A percentile compares a stretch with the other conserved stretches of the same genome.
phyloP scores from a whole-genome alignment of 2,797 vertebrate species.

The Aphelocoma californica region DNA sequence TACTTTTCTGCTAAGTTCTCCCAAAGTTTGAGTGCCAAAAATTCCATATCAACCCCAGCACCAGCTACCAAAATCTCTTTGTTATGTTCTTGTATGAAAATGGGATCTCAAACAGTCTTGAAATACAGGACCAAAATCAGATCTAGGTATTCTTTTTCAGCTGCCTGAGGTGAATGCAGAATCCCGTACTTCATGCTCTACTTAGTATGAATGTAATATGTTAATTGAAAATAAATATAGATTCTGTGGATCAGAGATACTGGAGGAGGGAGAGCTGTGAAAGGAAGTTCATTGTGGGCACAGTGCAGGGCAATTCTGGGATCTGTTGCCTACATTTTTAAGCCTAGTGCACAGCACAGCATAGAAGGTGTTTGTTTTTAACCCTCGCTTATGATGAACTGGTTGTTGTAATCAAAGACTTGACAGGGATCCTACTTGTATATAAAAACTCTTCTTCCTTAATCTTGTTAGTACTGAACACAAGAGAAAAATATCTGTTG shows the following conservation, averaged over 20 bases:
- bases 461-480: neutral
- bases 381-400: neutral
- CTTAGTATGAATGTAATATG: neutral
- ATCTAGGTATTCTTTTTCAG: neutral
- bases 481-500: neutral
- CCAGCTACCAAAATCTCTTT: neutral
- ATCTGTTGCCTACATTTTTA: neutral
- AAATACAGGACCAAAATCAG: neutral
- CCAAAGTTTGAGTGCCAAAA: neutral
- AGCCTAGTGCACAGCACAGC: neutral
- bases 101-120: neutral
- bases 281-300: neutral
- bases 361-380: neutral
- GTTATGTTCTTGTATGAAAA: neutral
- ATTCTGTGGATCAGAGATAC: neutral
- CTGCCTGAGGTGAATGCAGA: neutral
- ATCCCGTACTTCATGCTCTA: neutral
- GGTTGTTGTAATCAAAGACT: neutral
- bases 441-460: neutral
- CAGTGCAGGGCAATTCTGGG: neutral
- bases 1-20: neutral
- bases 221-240: neutral
- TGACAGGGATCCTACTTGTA: neutral
- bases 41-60: neutral
- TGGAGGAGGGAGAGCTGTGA: neutral